phyloP scores from a whole-genome alignment of 2,113 vertebrate genomes.

The Petrocephalus microphthalmus region DNA sequence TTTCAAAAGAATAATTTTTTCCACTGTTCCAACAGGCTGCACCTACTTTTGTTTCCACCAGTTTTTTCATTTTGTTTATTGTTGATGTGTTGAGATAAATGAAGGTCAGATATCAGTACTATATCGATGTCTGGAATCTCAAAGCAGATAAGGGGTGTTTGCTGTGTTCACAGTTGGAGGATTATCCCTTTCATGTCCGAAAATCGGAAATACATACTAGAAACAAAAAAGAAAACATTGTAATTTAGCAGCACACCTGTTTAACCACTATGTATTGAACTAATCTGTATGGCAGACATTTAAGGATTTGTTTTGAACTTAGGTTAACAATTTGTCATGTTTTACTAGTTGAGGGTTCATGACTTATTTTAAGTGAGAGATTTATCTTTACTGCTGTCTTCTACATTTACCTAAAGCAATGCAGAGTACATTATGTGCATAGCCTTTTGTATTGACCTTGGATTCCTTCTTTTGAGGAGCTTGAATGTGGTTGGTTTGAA shows the following conservation, averaged over 20 bases:
- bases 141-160: slow-evolving; percentile 42
- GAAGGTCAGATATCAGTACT: slow-evolving; percentile 39
- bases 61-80: slow-evolving; percentile 29
- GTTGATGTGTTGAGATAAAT: slow-evolving; percentile 16
- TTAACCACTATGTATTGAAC: neutral
- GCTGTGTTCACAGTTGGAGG: neutral
- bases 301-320: neutral
- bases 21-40: slow-evolving; percentile 1
- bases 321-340: neutral
- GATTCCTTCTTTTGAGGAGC: neutral
- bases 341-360: neutral
- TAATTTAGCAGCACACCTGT: neutral
- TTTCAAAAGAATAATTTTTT: neutral
- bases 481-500: neutral
- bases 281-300: neutral
- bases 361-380: neutral
- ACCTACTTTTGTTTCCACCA: slow-evolving; percentile 22
- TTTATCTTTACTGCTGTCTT: neutral
- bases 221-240: neutral
- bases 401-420: neutral
- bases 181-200: neutral
- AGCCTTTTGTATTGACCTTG: neutral
- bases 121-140: slow-evolving; percentile 45
- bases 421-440: neutral
- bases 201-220: neutral